phyloP scores from a whole-genome alignment of 2,888 invertebrate species.

The Stictocephala bisonia region DNA sequence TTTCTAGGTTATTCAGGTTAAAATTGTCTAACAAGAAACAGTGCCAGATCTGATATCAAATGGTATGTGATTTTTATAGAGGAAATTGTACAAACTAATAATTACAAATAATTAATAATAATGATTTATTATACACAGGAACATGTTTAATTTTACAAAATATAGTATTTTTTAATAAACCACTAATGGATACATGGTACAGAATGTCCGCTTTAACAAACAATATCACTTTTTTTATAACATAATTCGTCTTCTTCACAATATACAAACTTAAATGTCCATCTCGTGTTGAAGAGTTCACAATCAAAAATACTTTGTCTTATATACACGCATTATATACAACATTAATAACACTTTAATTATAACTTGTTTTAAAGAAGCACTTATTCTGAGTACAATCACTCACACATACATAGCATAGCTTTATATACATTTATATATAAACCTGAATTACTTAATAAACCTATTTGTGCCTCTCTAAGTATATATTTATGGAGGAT shows the following conservation, averaged over 20 bases:
- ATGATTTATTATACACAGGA: conserved; percentile 43
- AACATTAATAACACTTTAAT: neutral
- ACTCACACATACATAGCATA: neutral
- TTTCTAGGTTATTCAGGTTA: too few species aligned
- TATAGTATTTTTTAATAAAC: conserved; percentile 34
- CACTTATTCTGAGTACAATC: neutral
- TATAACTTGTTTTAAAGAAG: conserved; percentile 22
- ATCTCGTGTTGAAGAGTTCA: too few species aligned
- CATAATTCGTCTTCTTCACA: neutral
- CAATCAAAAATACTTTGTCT: conserved; percentile 23
- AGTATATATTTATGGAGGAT: too few species aligned
- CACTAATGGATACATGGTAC: conserved; percentile 5
- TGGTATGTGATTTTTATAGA: too few species aligned
- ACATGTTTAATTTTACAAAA: conserved; percentile 51
- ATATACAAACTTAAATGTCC: conserved; percentile 27
- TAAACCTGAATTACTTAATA: too few species aligned
- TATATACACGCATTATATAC: conserved; percentile 30
- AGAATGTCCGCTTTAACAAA: conserved; percentile 9
- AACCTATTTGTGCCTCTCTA: too few species aligned
- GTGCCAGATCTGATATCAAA: too few species aligned
- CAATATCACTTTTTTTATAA: conserved; percentile 22
- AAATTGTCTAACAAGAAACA: too few species aligned
- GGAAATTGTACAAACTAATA: too few species aligned
- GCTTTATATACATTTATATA: too few species aligned
- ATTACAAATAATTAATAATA: neutral